These are phyloP conservation scores for Botrylloides violaceus DNA, from an alignment of 23 tunicate genomes.

Conservation along the genomic window DNA sequence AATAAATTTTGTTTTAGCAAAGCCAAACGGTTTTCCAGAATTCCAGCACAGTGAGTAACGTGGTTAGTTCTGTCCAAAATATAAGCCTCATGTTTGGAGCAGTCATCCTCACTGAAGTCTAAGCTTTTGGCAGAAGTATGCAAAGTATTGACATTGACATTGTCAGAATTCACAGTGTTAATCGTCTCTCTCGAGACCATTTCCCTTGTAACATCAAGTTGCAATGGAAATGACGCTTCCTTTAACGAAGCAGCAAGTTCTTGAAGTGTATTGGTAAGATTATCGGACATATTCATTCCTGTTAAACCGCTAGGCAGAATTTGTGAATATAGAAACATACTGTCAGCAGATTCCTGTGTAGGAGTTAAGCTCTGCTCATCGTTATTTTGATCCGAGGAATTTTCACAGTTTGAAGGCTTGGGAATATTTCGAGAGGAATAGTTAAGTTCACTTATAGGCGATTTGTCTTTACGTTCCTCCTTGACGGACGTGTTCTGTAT, in stretches of 20 bases:
- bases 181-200: not conserved
- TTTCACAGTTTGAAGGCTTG: not conserved
- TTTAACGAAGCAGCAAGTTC: slow-evolving; percentile 80
- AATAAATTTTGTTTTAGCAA: not conserved
- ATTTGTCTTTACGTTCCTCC: not conserved
- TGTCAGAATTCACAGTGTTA: slow-evolving; percentile 19
- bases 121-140: not conserved
- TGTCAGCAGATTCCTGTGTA: not conserved
- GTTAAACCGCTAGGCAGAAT: slow-evolving; percentile 8
- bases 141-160: too few species aligned
- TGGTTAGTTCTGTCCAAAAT: not conserved
- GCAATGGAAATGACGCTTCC: not conserved
- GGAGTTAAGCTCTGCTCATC: not conserved
- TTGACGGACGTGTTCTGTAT: too few species aligned
- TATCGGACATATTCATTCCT: slow-evolving; percentile 30
- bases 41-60: not conserved
- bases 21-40: not conserved
- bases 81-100: not conserved
- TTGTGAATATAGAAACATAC: not conserved
- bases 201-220: not conserved
- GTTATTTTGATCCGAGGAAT: not conserved
- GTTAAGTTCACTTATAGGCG: too few species aligned
- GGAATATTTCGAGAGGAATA: not conserved
- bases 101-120: not conserved
- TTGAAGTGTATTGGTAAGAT: slow-evolving; percentile 71